These are phyloP conservation scores for Sebastes oblongus DNA, from an alignment of 2,797 vertebrate genomes.

Conservation along the genomic window DNA sequence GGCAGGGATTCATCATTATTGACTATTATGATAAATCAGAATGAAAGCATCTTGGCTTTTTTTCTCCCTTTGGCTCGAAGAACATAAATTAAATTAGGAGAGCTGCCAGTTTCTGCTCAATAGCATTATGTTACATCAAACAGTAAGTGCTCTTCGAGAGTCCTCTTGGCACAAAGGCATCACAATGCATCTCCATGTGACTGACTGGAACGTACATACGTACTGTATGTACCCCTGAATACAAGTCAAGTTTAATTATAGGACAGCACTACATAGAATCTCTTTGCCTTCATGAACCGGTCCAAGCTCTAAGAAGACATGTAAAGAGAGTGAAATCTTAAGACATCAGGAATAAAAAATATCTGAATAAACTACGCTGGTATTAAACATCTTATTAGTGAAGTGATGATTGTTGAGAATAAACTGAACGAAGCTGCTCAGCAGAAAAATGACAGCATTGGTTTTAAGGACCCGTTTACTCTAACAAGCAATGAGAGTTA, in stretches of 20 bases:
- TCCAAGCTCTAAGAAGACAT: not conserved
- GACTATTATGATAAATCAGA: constrained; percentile 73
- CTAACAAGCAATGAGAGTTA: not conserved
- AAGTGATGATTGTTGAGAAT: not conserved
- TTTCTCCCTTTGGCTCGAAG: constrained; percentile 41
- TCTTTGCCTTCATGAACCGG: not conserved
- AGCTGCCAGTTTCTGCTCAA: constrained; percentile 69
- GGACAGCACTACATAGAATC: not conserved
- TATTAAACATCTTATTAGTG: not conserved
- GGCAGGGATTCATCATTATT: constrained; percentile 46
- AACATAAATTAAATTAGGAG: constrained; percentile 75
- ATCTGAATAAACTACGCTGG: not conserved
- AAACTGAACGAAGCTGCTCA: not conserved
- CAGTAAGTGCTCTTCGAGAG: constrained; percentile 71
- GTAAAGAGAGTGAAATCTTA: not conserved
- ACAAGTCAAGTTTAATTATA: not conserved
- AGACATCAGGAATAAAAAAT: not conserved
- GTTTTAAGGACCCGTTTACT: not conserved
- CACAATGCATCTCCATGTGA: constrained; percentile 37
- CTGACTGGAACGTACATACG: not conserved
- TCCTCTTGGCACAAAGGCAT: constrained; percentile 66
- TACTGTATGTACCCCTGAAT: not conserved
- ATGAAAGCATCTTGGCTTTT: constrained; percentile 71
- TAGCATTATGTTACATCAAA: constrained; percentile 54
- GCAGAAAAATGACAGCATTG: not conserved